These are phyloP conservation scores for Rhinatrema bivittatum DNA, from an alignment of 2,797 vertebrate genomes.

Conservation along the genomic window DNA sequence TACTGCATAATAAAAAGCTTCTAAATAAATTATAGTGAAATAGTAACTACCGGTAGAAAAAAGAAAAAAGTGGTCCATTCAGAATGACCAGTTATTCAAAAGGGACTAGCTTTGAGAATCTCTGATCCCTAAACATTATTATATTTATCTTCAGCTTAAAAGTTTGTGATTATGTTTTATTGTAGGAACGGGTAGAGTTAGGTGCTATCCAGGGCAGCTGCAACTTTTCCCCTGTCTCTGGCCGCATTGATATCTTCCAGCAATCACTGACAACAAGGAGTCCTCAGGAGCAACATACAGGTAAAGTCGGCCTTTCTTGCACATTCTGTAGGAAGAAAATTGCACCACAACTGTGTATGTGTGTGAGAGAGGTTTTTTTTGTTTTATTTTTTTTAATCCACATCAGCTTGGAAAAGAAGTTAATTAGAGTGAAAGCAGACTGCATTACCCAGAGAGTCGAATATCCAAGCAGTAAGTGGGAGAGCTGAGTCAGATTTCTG, in stretches of 20 bases:
- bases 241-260: slow-evolving; percentile 25
- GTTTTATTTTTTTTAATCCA: slow-evolving; percentile 12
- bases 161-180: slow-evolving; percentile 25
- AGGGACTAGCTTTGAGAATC: too few relatives aligned
- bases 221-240: slow-evolving; percentile 26
- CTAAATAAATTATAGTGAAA: too few relatives aligned
- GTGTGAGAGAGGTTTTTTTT: slow-evolving; percentile 2
- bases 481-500: slow-evolving; percentile 58
- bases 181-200: slow-evolving; percentile 55
- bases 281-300: slow-evolving; percentile 44
- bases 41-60: too few relatives aligned
- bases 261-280: slow-evolving; percentile 17
- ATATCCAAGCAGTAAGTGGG: slow-evolving; percentile 30
- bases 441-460: slow-evolving; percentile 32
- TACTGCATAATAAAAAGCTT: too few relatives aligned
- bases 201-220: slow-evolving; percentile 36
- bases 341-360: neutral
- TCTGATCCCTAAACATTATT: too few relatives aligned
- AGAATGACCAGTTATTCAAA: too few relatives aligned
- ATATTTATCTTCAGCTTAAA: slow-evolving; percentile 6
- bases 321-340: neutral
- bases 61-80: too few relatives aligned
- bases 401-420: slow-evolving; percentile 14
- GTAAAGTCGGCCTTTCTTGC: slow-evolving; percentile 24
- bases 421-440: slow-evolving; percentile 47